Conservation (phyloP, 2,113 vertebrate genomes). For the Mormyrus iriodes region DNA sequence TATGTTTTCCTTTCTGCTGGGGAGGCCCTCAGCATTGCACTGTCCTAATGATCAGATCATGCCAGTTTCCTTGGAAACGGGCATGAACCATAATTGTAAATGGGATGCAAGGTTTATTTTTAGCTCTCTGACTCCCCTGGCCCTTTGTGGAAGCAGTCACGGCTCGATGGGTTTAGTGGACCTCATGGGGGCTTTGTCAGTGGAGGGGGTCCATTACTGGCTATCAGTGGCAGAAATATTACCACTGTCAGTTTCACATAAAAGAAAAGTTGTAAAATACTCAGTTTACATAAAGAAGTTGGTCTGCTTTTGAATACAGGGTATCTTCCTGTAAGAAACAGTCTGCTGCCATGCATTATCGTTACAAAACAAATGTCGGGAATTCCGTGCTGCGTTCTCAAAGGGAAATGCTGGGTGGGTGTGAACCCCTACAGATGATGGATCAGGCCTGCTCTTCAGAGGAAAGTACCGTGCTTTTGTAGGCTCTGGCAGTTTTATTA, state of each 20-base stretch:
- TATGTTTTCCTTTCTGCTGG: background rate
- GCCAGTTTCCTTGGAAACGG: background rate
- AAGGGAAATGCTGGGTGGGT: background rate
- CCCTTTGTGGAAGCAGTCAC: background rate
- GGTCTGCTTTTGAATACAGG: background rate
- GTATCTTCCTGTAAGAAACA: background rate
- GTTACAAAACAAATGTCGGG: background rate
- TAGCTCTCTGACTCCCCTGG: background rate
- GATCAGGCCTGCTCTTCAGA: background rate
- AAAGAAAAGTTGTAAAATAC: background rate
- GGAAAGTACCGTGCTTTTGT: background rate
- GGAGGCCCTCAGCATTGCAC: background rate
- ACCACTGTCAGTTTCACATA: background rate
- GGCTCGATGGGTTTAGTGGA: background rate
- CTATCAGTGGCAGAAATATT: background rate
- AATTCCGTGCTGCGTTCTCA: background rate
- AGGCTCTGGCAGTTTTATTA: slow-evolving; percentile 7
- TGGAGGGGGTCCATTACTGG: background rate
- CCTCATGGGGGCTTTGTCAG: background rate
- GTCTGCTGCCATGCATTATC: background rate
- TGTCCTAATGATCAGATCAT: background rate
- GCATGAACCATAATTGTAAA: background rate
- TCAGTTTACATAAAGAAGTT: background rate
- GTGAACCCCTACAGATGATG: background rate
- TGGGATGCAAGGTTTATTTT: background rate